Percentiles rank a stretch among this genome's conserved stretches.
These are phyloP conservation scores for Cephalotes varians DNA, from an alignment of 2,888 invertebrate species.

Conservation along the genomic window DNA sequence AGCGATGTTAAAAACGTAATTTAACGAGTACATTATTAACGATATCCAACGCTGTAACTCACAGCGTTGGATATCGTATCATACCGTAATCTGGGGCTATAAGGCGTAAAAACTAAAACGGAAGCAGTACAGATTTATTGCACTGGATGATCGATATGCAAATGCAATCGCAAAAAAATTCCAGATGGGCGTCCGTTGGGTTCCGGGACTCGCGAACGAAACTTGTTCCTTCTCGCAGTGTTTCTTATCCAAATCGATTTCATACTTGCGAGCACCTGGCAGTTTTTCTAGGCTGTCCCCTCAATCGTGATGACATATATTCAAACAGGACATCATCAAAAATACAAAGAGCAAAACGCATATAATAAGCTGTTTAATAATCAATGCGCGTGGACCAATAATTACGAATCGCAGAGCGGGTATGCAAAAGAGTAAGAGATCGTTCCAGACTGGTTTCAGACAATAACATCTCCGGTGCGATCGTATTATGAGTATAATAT, in stretches of 20 bases:
- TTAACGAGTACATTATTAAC: neutral
- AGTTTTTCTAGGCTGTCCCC: conserved; percentile 29
- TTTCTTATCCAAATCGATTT: conserved; percentile 25
- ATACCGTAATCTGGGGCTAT: neutral
- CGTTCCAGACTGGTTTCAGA: conserved; percentile 84
- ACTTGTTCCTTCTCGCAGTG: neutral
- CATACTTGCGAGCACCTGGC: conserved; percentile 34
- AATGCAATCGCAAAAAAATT: conserved; percentile 9
- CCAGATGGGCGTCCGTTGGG: conserved; percentile 9
- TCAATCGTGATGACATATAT: conserved; percentile 36
- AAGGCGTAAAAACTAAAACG: neutral
- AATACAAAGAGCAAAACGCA: conserved; percentile 70
- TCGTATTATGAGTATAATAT: conserved; percentile 74
- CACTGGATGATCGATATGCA: conserved; percentile 18
- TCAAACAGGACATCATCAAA: conserved; percentile 49
- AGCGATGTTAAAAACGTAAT: conserved; percentile 2
- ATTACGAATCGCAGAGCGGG: conserved; percentile 83
- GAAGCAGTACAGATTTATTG: conserved; percentile 6
- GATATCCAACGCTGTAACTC: neutral
- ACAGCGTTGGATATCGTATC: neutral
- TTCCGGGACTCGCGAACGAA: neutral
- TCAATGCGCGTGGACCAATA: conserved; percentile 84
- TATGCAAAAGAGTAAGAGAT: conserved; percentile 82
- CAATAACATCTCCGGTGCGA: conserved; percentile 80
- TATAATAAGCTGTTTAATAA: conserved; percentile 84